Base-by-base conservation (phyloP, 37 sponge, comb jelly and placozoan species). In the Dysidea cf. avara region DNA sequence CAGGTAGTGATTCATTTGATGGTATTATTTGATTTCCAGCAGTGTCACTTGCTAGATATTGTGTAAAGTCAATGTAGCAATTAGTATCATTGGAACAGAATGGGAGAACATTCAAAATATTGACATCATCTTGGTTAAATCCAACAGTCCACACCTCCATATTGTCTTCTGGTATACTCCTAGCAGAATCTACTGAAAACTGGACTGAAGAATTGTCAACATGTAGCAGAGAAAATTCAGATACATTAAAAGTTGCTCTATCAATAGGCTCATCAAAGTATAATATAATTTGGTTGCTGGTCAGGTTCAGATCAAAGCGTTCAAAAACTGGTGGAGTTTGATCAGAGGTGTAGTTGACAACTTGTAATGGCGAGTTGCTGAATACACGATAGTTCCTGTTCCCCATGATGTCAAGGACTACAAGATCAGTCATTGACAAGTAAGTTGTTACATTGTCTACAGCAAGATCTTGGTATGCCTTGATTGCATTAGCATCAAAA, bases 251-350 rank as follows among this genome's bases (percentile, higher is more conserved):
- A 52, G 56, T 77, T 24, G 74, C 17, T 0, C 70, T 75, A 31
- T 90, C 72, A 21, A 95, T 68, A 25, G 96, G 91, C 54, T 95
- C 92, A 51, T 88, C 84, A 61, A 95, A 95, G 48, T 69, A 71
- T 22, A 95, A 62, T 0, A 77, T 83, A 1, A 95, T 62, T 17
- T 71, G 30, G 39, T 90, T 87, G 12, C 72, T 74, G 39, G 70
- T 81, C 18, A 95, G 73, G 53, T 95, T 87, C 33, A 95, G 63
- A 46, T 84, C 72, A 70, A 81, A 83, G 39, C 53, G 21, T 21
- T 67, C 35, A 54, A 92, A 76, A 33, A 69, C 48, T 7, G 77
- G 66, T 32, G 71, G 64, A 2, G 85, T 79, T 18, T 75, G 61
- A 36, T 92, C 93, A 51, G 82, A 33, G 0, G 73, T 84, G 82